Evolutionary conservation across 2,797 vertebrate species (phyloP), one percentile per base, ranked within the genome.

Genomic region (Coregonus ussuriensis): DNA sequence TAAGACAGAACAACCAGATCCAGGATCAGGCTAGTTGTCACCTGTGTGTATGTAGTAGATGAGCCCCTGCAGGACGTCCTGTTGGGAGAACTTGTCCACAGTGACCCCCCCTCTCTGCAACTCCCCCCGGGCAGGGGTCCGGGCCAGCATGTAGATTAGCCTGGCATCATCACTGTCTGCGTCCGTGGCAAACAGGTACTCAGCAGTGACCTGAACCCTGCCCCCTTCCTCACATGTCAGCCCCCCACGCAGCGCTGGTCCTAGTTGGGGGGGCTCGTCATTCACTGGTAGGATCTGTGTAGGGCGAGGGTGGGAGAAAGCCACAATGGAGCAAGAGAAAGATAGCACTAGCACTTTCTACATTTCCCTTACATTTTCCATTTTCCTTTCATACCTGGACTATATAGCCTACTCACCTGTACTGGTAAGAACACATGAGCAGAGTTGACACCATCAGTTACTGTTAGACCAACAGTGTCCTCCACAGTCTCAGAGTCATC

Each of bases 401-500:
- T 41, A 13, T 47, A 13, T 13, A 47, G 41, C n/a, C 37, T 18
- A 31, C 88, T 92, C 90, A 96, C 97, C 94, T 97, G 95, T 74
- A 97, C 79, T 47, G 79, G 90, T 83, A 97, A 92, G 25, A 88
- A 77, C 65, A 95, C 93, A 56, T 95, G 91, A 74, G 91, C 95
- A 21, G 91, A 91, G 93, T 96, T 97, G 87, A 94, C 88, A 82
- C 96, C 95, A 88, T 97, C 96, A 51, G 95, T 95, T 88, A 95
- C 95, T 75, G 83, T 94, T 89, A 98, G 95, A 74, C 88, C 84
- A 41, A 95, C 79, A 68, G 88, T 88, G 75, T 97, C 96, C 89
- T 94, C 91, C 1, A 92, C 88, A 70, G 95, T 96, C 91, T 98
- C 96, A 1, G 96, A 96, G 92, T 96, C 96, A 63, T 97, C 96